phyloP scores from a whole-genome alignment of 2,888 invertebrate genomes.

The Drosophila nigritarsus region DNA sequence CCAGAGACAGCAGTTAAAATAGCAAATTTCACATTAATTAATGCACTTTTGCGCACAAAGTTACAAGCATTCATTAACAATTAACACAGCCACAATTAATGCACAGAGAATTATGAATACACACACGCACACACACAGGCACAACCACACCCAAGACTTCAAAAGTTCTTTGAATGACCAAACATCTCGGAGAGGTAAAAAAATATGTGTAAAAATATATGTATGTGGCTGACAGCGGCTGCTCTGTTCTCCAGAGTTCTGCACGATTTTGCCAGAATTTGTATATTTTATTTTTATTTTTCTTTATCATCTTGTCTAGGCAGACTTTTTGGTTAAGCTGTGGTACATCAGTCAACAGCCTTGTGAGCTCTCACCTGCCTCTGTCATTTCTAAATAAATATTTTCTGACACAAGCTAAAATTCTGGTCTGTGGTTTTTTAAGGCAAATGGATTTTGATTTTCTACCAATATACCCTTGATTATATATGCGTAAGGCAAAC shows the following conservation, averaged over 20 bases:
- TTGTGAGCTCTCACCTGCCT: constrained; percentile 30
- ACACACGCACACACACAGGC: constrained; percentile 18
- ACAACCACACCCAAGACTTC: constrained; percentile 14
- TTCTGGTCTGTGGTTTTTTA: not conserved
- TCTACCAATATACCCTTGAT: too few relatives aligned
- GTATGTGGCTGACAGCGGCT: constrained; percentile 5
- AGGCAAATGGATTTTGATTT: not conserved
- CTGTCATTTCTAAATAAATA: constrained; percentile 49
- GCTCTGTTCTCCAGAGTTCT: constrained; percentile 1
- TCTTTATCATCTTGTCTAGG: too few relatives aligned
- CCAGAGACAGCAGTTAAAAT: constrained; percentile 12
- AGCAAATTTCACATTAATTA: constrained; percentile 19
- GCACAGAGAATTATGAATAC: constrained; percentile 28
- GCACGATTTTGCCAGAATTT: constrained; percentile 4
- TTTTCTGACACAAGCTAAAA: constrained; percentile 5
- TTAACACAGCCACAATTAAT: constrained; percentile 22
- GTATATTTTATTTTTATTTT: not conserved
- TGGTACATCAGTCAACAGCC: constrained; percentile 35
- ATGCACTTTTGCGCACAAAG: constrained; percentile 56
- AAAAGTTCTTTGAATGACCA: constrained; percentile 16
- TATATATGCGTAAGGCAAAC: too few relatives aligned
- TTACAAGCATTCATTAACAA: constrained; percentile 40
- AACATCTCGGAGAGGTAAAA: constrained; percentile 13
- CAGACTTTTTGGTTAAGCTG: constrained; percentile 33
- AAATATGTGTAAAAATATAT: constrained; percentile 1